A percentile compares a stretch with the other conserved stretches of the same genome.
These are phyloP conservation scores for Heterodera schachtii DNA, from an alignment of 1,140 invertebrate genomes.

Conservation along the genomic window DNA sequence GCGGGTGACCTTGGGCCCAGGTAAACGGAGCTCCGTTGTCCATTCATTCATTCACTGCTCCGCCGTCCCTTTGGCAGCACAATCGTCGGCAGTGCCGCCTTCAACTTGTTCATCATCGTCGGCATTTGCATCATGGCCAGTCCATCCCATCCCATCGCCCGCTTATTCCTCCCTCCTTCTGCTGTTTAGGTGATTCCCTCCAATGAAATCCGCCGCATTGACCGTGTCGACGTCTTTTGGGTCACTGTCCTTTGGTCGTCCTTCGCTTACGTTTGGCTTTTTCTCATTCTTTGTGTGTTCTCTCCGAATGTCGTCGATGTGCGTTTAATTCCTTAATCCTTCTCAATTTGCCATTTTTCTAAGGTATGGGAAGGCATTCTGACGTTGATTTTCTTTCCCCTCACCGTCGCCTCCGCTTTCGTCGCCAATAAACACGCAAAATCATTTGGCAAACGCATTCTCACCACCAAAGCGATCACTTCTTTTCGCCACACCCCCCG, in stretches of 20 bases:
- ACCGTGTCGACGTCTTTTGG: slow-evolving; percentile 67
- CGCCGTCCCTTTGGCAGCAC: slow-evolving; percentile 42
- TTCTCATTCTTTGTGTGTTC: slow-evolving; percentile 65
- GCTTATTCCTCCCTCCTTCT: neutral
- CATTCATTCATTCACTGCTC: too few species aligned
- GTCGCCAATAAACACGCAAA: slow-evolving; percentile 62
- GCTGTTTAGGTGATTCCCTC: slow-evolving; percentile 67
- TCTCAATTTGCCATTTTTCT: neutral
- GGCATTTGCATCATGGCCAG: slow-evolving; percentile 70
- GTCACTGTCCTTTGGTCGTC: slow-evolving; percentile 67
- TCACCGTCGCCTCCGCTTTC: slow-evolving; percentile 70
- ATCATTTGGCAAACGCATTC: slow-evolving; percentile 45
- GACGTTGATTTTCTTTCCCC: slow-evolving; percentile 70
- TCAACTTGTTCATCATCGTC: slow-evolving; percentile 67
- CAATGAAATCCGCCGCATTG: slow-evolving; percentile 66
- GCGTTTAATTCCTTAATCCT: neutral
- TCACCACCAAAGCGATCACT: slow-evolving; percentile 36
- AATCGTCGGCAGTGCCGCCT: slow-evolving; percentile 70
- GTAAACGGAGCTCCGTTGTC: neutral
- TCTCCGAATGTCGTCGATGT: slow-evolving; percentile 65
- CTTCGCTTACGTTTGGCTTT: slow-evolving; percentile 70
- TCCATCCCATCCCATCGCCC: neutral
- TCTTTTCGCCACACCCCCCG: slow-evolving; percentile 40
- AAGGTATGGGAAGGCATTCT: slow-evolving; percentile 70
- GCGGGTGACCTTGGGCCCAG: slow-evolving; percentile 66